Evolutionary conservation across 2,888 invertebrate genomes (phyloP).

Genomic region (Tyria jacobaeae): DNA sequence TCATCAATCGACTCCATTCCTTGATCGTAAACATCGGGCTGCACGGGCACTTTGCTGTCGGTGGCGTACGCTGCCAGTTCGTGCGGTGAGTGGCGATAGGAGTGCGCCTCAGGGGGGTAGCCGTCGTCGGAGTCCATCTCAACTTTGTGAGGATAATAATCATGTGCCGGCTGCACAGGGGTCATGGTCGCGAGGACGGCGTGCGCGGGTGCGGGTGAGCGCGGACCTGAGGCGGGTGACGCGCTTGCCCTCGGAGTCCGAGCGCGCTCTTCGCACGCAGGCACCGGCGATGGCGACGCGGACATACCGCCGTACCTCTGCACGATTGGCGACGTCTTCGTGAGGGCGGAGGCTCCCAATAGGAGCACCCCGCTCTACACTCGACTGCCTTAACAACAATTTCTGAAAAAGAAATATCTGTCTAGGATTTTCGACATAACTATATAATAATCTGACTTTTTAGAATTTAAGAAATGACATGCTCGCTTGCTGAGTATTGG

Average conservation of each 20-base stretch:
- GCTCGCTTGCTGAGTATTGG: constrained; percentile 2
- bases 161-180: constrained; percentile 93
- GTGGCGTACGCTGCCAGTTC: constrained; percentile 83
- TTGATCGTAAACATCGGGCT: constrained; percentile 83
- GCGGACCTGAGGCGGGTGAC: constrained; percentile 83
- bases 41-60: constrained; percentile 86
- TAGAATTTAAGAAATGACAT: constrained; percentile 8
- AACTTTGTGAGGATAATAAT: constrained; percentile 87
- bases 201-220: constrained; percentile 89
- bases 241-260: constrained; percentile 78
- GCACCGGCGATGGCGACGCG: constrained; percentile 76
- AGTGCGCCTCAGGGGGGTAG: constrained; percentile 87
- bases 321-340: constrained; percentile 69
- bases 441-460: background rate
- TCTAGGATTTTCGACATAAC: background rate
- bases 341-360: constrained; percentile 74
- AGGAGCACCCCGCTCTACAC: constrained; percentile 80
- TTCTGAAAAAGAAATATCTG: constrained; percentile 67
- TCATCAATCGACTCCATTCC: constrained; percentile 87
- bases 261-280: constrained; percentile 74
- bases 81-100: constrained; percentile 86
- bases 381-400: constrained; percentile 60
- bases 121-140: constrained; percentile 88
- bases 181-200: constrained; percentile 95
- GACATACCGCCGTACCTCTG: constrained; percentile 76